Evolutionary conservation across 2,797 vertebrate species (phyloP).

Genomic region (Phalanger gymnotis): DNA sequence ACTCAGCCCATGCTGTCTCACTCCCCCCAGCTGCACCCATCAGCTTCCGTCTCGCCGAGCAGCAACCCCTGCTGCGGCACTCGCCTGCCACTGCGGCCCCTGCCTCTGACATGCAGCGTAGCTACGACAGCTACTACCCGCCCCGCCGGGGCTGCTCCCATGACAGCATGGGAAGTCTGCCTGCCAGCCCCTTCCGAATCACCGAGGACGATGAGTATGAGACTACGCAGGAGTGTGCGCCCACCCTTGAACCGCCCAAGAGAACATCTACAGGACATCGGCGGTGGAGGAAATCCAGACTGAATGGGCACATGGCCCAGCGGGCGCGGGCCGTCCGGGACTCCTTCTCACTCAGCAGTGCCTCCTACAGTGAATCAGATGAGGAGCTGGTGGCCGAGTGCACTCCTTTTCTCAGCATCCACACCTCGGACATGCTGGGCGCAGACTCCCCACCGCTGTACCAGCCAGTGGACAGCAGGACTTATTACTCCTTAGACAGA

Average conservation of each 20-base stretch:
- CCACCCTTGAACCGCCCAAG: conserved; percentile 94
- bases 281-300: conserved; percentile 94
- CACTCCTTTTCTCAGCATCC: conserved; percentile 97
- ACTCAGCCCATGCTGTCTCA: conserved; percentile 94
- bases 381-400: conserved; percentile 95
- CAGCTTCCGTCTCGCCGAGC: conserved; percentile 93
- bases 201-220: conserved; percentile 97
- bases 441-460: conserved; percentile 92
- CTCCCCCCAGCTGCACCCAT: conserved; percentile 93
- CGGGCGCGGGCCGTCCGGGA: conserved; percentile 92
- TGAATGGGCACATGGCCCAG: conserved; percentile 94
- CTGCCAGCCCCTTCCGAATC: conserved; percentile 95
- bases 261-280: conserved; percentile 92
- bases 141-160: conserved; percentile 93
- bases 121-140: conserved; percentile 92
- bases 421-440: conserved; percentile 89
- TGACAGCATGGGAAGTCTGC: conserved; percentile 94
- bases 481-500: conserved; percentile 93
- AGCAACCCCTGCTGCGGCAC: conserved; percentile 93
- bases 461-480: conserved; percentile 93
- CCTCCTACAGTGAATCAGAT: conserved; percentile 95
- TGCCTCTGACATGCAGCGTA: conserved; percentile 90
- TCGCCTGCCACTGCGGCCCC: conserved; percentile 86
- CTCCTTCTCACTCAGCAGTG: conserved; percentile 95
- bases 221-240: conserved; percentile 96